Conservation (phyloP, 2,888 invertebrate genomes). For the Gandaritis pyraliata region DNA sequence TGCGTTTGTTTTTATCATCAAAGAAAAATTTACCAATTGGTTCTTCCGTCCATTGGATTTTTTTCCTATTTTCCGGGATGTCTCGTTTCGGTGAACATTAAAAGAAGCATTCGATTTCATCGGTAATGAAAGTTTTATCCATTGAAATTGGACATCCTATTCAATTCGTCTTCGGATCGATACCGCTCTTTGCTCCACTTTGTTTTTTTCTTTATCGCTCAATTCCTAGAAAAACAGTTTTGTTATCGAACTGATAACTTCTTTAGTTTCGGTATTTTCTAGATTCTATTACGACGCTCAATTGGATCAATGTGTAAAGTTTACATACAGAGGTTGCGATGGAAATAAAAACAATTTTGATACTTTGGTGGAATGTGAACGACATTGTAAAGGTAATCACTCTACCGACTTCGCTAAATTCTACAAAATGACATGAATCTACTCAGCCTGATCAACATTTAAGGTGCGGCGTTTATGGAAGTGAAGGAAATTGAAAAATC, state of each 20-base stretch:
- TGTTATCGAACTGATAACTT: constrained; percentile 8
- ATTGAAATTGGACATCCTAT: constrained; percentile 35
- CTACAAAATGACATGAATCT: background rate
- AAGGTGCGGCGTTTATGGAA: constrained; percentile 51
- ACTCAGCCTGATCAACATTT: constrained; percentile 19
- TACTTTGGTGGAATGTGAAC: constrained; percentile 54
- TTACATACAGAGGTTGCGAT: constrained; percentile 58
- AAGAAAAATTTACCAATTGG: constrained; percentile 25
- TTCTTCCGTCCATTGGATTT: constrained; percentile 35
- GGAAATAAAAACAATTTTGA: constrained; percentile 65
- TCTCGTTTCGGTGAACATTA: constrained; percentile 41
- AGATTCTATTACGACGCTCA: constrained; percentile 65
- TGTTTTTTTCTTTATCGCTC: constrained; percentile 13
- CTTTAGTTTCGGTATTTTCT: constrained; percentile 17
- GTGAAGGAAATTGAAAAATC: constrained; percentile 34
- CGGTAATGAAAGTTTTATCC: constrained; percentile 41
- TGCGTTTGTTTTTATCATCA: constrained; percentile 26
- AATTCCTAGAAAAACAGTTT: constrained; percentile 16
- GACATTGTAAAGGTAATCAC: constrained; percentile 60
- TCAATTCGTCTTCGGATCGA: constrained; percentile 32
- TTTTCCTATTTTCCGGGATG: constrained; percentile 38
- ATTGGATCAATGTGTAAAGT: constrained; percentile 55
- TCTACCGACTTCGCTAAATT: background rate
- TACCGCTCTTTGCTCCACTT: constrained; percentile 17
- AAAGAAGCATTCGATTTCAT: constrained; percentile 41